Conservation (phyloP, 2,113 vertebrate species). For the Ciconia maguari region DNA sequence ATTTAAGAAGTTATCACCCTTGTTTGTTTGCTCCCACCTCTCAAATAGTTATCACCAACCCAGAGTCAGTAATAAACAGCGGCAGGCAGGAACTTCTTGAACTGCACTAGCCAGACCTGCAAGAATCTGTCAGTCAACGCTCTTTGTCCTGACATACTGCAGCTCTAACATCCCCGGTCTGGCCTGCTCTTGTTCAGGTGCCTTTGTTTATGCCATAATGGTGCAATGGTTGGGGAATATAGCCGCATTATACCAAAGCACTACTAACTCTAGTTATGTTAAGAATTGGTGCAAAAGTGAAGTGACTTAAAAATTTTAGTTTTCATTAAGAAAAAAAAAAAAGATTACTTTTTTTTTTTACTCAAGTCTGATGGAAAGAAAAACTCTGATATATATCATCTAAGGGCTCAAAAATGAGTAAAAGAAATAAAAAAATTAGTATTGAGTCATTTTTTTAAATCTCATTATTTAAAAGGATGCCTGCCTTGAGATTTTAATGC, state of each 20-base stretch:
- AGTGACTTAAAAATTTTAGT: background rate
- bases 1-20: background rate
- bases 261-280: background rate
- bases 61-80: background rate
- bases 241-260: background rate
- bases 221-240: background rate
- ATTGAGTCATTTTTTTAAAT: background rate
- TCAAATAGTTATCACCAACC: background rate
- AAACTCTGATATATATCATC: background rate
- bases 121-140: background rate
- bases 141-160: background rate
- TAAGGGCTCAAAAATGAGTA: background rate
- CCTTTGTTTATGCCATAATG: background rate
- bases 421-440: accelerated
- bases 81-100: background rate
- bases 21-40: constrained; percentile 5
- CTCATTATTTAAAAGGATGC: background rate
- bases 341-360: background rate
- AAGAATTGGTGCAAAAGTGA: background rate
- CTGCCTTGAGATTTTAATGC: background rate
- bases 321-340: background rate
- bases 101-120: background rate
- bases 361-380: background rate
- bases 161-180: background rate
- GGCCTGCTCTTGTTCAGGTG: background rate